phyloP scores from a whole-genome alignment of 2,888 invertebrate genomes.

The Caenorhabditis doughertyi region DNA sequence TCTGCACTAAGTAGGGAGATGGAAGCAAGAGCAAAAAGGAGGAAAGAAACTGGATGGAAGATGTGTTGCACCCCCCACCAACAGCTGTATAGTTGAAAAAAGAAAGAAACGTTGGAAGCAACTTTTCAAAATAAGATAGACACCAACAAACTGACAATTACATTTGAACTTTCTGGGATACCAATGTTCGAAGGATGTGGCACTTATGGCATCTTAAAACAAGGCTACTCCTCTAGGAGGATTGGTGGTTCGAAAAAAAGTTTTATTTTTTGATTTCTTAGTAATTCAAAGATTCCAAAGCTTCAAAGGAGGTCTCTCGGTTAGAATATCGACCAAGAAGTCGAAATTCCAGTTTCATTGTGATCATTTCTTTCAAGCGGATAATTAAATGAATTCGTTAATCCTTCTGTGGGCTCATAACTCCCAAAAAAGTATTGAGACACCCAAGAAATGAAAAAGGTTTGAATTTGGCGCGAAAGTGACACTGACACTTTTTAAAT shows the following conservation, averaged over 20 bases:
- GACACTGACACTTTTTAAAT: not conserved
- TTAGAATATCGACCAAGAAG: too few relatives aligned
- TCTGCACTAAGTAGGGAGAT: constrained; percentile 46
- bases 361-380: too few relatives aligned
- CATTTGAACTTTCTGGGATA: constrained; percentile 4
- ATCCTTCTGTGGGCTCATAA: too few relatives aligned
- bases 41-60: constrained; percentile 18
- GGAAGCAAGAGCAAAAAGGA: constrained; percentile 25
- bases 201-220: too few relatives aligned
- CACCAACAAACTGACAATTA: constrained; percentile 19
- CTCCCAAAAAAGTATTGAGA: not conserved
- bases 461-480: constrained; percentile 20
- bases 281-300: too few relatives aligned
- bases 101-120: constrained; percentile 5
- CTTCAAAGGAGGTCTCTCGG: too few relatives aligned
- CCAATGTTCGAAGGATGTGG: too few relatives aligned
- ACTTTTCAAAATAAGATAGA: constrained; percentile 21
- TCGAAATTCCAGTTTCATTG: too few relatives aligned
- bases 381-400: too few relatives aligned
- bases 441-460: not conserved
- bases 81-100: constrained; percentile 32
- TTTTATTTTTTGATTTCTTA: too few relatives aligned
- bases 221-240: too few relatives aligned
- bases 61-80: constrained; percentile 16
- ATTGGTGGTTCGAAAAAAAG: too few relatives aligned